phyloP scores from a whole-genome alignment of 2,797 vertebrate species.

The Argya squamiceps region DNA sequence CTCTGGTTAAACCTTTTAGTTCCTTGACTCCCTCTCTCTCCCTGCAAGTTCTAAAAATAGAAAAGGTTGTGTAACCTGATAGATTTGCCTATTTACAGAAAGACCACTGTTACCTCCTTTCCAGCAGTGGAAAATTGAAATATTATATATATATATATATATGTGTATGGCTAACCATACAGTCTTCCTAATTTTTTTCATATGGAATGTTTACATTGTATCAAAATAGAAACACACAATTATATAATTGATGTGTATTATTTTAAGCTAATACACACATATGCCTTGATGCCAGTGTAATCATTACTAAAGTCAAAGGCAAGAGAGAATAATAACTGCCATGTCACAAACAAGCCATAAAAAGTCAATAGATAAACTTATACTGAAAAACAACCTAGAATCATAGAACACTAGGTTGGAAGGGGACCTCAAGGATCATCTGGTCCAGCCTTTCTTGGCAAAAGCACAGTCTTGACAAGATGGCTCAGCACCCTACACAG shows the following conservation, averaged over 20 bases:
- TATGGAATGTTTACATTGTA: background rate
- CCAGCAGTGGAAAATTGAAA: background rate
- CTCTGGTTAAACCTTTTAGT: background rate
- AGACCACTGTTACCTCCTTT: background rate
- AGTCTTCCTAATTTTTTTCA: background rate
- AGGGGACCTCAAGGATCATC: background rate
- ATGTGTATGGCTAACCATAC: background rate
- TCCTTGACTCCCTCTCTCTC: background rate
- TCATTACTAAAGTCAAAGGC: background rate
- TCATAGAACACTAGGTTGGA: background rate
- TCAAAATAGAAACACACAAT: background rate
- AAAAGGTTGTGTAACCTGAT: background rate
- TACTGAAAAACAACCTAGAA: background rate
- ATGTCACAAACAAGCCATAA: background rate
- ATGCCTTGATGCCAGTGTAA: background rate
- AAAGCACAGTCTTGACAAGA: background rate
- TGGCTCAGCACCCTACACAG: background rate
- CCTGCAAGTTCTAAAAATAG: background rate
- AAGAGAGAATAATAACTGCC: background rate
- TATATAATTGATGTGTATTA: background rate
- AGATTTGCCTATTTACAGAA: background rate
- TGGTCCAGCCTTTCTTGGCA: background rate
- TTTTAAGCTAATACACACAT: background rate
- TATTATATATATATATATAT: background rate
- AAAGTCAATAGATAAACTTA: background rate